Evolutionary conservation across 2,888 invertebrate species (phyloP).

Genomic region (Abrostola tripartita): DNA sequence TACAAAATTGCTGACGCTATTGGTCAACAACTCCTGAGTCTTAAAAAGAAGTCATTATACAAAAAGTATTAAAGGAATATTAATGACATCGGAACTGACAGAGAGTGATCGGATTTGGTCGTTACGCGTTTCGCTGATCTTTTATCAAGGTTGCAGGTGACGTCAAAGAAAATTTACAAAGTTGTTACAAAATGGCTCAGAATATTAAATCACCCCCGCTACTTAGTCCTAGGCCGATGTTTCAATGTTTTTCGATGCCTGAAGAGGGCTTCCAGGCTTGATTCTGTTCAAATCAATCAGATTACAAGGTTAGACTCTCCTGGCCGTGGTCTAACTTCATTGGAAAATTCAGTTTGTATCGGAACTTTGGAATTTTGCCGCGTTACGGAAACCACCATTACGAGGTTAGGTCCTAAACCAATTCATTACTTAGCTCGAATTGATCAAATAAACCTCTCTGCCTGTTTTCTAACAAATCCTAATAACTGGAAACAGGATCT

Average conservation of each 20-base stretch:
- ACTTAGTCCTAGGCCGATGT: neutral
- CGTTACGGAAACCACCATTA: too few species aligned
- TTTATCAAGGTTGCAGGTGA: constrained; percentile 9
- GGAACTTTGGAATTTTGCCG: too few species aligned
- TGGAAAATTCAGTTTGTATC: too few species aligned
- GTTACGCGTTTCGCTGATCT: constrained; percentile 6
- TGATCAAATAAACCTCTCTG: too few species aligned
- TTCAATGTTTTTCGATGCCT: neutral
- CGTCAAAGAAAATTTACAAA: constrained; percentile 3
- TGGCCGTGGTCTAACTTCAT: too few species aligned
- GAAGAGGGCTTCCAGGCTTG: too few species aligned
- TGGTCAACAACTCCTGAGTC: constrained; percentile 9
- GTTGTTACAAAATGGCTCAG: neutral
- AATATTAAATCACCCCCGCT: neutral
- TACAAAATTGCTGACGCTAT: neutral
- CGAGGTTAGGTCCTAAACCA: too few species aligned
- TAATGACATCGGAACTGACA: constrained; percentile 25
- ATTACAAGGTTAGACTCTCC: too few species aligned
- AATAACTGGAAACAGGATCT: too few species aligned
- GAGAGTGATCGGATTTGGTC: constrained; percentile 22
- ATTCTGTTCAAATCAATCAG: too few species aligned
- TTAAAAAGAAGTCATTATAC: neutral
- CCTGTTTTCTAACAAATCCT: too few species aligned
- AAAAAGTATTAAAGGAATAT: constrained; percentile 27
- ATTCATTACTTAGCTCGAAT: too few species aligned